phyloP scores from a whole-genome alignment of 2,888 invertebrate genomes.

The Coleophora flavipennella region DNA sequence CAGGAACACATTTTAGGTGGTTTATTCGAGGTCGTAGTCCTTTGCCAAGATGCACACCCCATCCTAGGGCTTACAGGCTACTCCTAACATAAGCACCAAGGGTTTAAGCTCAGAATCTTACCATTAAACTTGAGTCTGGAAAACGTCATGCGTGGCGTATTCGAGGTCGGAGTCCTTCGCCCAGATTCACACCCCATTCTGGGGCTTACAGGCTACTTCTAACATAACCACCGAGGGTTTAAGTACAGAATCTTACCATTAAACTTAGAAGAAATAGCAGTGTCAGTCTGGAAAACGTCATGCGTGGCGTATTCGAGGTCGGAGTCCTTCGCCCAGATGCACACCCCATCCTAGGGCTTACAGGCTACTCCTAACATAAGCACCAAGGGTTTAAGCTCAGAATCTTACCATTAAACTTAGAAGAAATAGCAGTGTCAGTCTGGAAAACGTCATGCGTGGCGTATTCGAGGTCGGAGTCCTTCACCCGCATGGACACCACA shows the following conservation, averaged over 20 bases:
- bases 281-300: too few species aligned
- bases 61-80: constrained; percentile 88
- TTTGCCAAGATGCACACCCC: constrained; percentile 86
- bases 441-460: constrained; percentile 91
- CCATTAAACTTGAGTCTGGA: too few species aligned
- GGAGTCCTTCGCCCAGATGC: constrained; percentile 85
- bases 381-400: too few species aligned
- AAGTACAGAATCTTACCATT: too few species aligned
- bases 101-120: too few species aligned
- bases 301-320: constrained; percentile 93
- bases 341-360: constrained; percentile 87
- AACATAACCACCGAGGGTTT: constrained; percentile 80
- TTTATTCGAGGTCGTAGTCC: constrained; percentile 92
- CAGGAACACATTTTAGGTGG: too few species aligned
- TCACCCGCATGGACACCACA: constrained; percentile 86
- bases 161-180: constrained; percentile 90
- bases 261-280: constrained; percentile 85
- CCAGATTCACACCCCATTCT: constrained; percentile 87
- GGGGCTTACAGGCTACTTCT: constrained; percentile 87
- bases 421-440: constrained; percentile 88
- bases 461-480: constrained; percentile 90
- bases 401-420: constrained; percentile 82
- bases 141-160: too few species aligned
- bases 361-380: too few species aligned
- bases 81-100: constrained; percentile 81